Base-by-base conservation (phyloP, 2,113 vertebrate genomes). In the Hypocryptadius cinnamomeus region DNA sequence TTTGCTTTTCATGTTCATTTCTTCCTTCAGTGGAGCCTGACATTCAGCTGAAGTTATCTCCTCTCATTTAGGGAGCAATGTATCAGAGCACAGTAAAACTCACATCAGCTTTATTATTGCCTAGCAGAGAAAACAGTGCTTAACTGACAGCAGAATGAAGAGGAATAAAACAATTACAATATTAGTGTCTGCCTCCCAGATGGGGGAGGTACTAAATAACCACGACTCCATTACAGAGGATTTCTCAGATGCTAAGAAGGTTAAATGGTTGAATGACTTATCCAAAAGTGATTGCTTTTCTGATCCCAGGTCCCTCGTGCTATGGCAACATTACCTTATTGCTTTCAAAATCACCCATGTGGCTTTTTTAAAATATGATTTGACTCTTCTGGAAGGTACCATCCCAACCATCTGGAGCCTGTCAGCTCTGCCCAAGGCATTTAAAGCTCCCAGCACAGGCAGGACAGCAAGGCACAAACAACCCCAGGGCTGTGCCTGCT, bases 241-340 rank as follows among this genome's bases (percentile, higher is more conserved):
- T 92, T 95, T 93, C 87, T 80, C 92, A 68, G 83, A 89, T 28
- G 69, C 63, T 96, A 95, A 96, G 90, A 96, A 93, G 90, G 91
- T 92, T 95, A 97, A 96, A 92, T 86, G 85, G 83, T 54, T 94
- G 93, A 93, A 86, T 18, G 19, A 88, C 82, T 94, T 91, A 94
- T 47, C 84, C 80, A 86, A 93, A 90, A 95, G 85, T 79, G 93
- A 96, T 95, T 96, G 90, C 84, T 96, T 89, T 91, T 87, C 83
- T 85, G 79, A 96, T 66, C 80, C 65, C 87, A 90, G 54, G 31
- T 54, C 73, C 21, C 42, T 73, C 3, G 0, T 87, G 59, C 68
- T 83, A 61, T 3, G 5, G 76, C 84, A 94, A 73, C 85, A 51
- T 95, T 85, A 95, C 83, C 79, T 91, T 72, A 91, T 88, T 93